phyloP scores from a whole-genome alignment of 2,113 vertebrate species.

The Labeo rohita region DNA sequence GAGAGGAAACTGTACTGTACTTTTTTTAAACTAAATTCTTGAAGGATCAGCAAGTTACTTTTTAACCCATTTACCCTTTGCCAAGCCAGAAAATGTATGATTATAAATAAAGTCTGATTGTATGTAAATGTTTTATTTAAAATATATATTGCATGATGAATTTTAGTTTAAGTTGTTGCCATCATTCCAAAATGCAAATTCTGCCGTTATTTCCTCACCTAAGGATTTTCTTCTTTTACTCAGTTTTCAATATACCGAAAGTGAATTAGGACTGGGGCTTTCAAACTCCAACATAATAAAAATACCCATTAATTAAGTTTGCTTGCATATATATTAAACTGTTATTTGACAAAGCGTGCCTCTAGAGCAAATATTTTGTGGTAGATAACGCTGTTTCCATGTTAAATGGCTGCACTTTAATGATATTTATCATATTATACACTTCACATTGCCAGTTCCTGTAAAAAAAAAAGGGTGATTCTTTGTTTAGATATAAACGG shows the following conservation, averaged over 20 bases:
- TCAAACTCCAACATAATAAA: not conserved
- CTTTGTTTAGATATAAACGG: not conserved
- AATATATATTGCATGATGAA: not conserved
- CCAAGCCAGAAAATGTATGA: no score
- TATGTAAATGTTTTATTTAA: no score
- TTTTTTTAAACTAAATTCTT: no score
- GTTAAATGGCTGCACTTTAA: slow-evolving; percentile 1
- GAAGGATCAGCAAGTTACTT: no score
- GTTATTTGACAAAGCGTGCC: not conserved
- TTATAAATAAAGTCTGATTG: no score
- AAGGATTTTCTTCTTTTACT: not conserved
- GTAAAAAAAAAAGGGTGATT: not conserved
- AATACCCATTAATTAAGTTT: not conserved
- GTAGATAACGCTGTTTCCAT: not conserved
- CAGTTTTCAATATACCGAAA: not conserved
- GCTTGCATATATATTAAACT: not conserved
- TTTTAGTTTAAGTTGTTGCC: not conserved
- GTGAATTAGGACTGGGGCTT: not conserved
- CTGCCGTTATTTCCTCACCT: not conserved
- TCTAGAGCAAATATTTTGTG: not conserved
- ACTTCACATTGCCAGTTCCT: not conserved
- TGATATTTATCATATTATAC: not conserved
- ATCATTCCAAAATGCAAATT: not conserved
- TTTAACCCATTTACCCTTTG: no score
- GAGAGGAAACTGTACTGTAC: no score